Base-by-base conservation (phyloP, 2,888 invertebrate species). In the Notocelia uddmanniana region DNA sequence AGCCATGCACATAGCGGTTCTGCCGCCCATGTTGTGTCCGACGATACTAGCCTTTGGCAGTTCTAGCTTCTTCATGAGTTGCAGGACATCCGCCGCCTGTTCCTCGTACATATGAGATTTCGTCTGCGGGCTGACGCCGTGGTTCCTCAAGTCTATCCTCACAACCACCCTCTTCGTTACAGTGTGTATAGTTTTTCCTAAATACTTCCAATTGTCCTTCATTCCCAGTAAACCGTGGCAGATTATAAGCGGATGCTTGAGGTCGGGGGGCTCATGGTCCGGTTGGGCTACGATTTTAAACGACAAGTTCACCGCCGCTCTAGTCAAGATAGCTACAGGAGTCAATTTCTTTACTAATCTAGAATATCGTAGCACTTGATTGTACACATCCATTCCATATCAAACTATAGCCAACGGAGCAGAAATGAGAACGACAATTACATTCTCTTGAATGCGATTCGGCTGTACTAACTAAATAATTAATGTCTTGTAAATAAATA, bases 1-100 rank as follows among this genome's bases (percentile, higher is more conserved):
- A 2, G 98, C 96, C 48, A 97, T 93, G 58, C 95, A 94, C 98
- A 99, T 98, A 76, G 96, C 96, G 1, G 97, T 94, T 74, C 97
- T 95, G 6, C 98, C 99, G 0, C 99, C 99, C 97, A 99, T 98
- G 77, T 97, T 97, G 85, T 99, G 98, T 0, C 99, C 99, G 76
- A 99, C 85, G 10, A 98, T 83, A 67, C 95, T 91, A 0, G 95
- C 95, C 84, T 95, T 95, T 0, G 92, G 78, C 13, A 97, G 91
- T 0, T 92, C 85, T 52, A 96, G 86, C 74, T 95, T 95, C 58
- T 95, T 88, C 77, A 97, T 88, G 54, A 98, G 90, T 6, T 92
- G 83, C 11, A 94, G 85, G 5, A 98, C 83, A 89, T 99, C 99
- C 68, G 92, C 94, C 0, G 96, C 96, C 94, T 98, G 95, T 52